phyloP scores from a whole-genome alignment of 23 tunicate genomes.

The Botrylloides violaceus region DNA sequence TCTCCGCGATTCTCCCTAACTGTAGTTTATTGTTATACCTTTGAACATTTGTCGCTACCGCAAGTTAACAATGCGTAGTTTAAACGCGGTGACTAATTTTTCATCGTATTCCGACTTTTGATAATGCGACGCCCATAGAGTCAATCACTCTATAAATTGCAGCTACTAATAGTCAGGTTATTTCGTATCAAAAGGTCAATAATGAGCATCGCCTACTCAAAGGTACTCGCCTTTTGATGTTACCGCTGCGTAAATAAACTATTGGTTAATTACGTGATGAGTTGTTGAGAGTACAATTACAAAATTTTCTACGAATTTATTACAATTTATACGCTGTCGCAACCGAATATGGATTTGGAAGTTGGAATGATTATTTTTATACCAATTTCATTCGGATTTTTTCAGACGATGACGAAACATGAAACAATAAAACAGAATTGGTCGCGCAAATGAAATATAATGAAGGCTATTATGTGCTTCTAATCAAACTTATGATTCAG shows the following conservation, averaged over 20 bases:
- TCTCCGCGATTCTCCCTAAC: too few species aligned
- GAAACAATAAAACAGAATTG: too few species aligned
- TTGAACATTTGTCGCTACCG: not conserved
- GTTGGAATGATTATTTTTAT: not conserved
- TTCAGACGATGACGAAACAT: not conserved
- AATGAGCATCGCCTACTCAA: not conserved
- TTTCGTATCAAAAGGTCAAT: not conserved
- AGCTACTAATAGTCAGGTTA: not conserved
- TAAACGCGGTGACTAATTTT: not conserved
- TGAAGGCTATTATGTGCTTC: too few species aligned
- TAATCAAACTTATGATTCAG: too few species aligned
- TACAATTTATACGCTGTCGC: not conserved
- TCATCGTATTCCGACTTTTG: not conserved
- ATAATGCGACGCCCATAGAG: not conserved
- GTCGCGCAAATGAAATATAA: too few species aligned
- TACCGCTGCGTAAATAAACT: not conserved
- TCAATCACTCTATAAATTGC: not conserved
- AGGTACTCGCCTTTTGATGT: not conserved
- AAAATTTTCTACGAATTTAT: not conserved
- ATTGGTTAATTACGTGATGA: conserved; percentile 1
- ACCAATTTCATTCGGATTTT: not conserved
- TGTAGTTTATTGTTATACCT: too few species aligned
- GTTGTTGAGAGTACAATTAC: not conserved
- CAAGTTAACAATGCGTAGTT: not conserved
- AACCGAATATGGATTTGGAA: not conserved